Evolutionary conservation across 92 coral and sea anemone genomes (phyloP).

Genomic region (Umimayanthus chanpuru): DNA sequence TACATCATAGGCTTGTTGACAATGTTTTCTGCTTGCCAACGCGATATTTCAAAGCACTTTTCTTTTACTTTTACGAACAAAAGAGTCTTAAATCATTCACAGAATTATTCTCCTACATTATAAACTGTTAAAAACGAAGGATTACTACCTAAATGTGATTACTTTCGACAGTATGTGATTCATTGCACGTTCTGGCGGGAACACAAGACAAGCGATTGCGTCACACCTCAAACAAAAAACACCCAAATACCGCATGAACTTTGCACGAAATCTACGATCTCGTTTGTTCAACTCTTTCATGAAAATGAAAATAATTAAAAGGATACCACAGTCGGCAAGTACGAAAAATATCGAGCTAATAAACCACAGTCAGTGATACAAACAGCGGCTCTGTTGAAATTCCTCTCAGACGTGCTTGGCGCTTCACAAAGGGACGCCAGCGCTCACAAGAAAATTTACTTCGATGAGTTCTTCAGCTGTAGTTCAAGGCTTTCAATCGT

Average conservation of each 20-base stretch:
- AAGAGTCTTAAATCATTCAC: neutral
- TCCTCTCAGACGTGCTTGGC: neutral
- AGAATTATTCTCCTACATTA: neutral
- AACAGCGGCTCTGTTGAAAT: neutral
- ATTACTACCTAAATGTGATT: neutral
- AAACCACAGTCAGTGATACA: neutral
- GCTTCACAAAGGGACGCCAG: neutral
- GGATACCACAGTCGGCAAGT: constrained; percentile 1
- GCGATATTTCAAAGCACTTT: neutral
- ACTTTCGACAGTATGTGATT: neutral
- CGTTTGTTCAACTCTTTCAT: neutral
- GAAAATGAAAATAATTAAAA: neutral
- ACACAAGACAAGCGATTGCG: constrained; percentile 28
- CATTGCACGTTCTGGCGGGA: constrained; percentile 41
- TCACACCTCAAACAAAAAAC: constrained; percentile 42
- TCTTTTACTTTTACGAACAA: neutral
- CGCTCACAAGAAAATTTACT: neutral
- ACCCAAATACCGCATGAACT: neutral
- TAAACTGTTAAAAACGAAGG: neutral
- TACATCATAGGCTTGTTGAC: constrained; percentile 23
- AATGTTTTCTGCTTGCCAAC: neutral
- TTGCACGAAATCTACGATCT: constrained; percentile 10
- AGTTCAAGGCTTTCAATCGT: constrained; percentile 56
- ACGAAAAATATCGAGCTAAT: too few relatives aligned
- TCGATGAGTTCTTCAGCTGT: constrained; percentile 17